These are phyloP conservation scores for Thymallus thymallus DNA, from an alignment of 2,113 vertebrate genomes.

Conservation along the genomic window DNA sequence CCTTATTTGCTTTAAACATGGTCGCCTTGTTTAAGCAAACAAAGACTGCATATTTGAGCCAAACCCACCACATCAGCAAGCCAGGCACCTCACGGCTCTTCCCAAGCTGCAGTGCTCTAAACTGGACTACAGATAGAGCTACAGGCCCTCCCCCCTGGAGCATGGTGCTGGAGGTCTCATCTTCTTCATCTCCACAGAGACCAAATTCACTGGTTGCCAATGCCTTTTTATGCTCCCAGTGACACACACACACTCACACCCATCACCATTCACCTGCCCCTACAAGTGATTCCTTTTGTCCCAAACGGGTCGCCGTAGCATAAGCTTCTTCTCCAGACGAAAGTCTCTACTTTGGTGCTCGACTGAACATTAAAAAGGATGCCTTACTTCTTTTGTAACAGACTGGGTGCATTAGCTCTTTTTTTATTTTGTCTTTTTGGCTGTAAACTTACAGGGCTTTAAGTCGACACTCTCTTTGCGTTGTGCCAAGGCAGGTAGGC, in stretches of 20 bases:
- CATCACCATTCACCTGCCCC: background rate
- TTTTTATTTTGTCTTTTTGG: slow-evolving; percentile 58
- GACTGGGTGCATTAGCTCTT: slow-evolving; percentile 65
- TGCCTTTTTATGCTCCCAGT: background rate
- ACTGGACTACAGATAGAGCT: slow-evolving; percentile 48
- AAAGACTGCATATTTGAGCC: too few species aligned
- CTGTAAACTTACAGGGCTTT: slow-evolving; percentile 62
- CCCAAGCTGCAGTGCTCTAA: slow-evolving; percentile 20
- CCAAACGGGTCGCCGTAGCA: slow-evolving; percentile 61
- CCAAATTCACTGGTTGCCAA: too few species aligned
- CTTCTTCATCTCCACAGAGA: background rate
- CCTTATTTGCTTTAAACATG: background rate
- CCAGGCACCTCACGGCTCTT: background rate
- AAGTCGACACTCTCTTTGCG: too few species aligned
- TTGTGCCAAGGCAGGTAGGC: background rate
- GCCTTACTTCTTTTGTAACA: slow-evolving; percentile 88
- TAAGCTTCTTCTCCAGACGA: slow-evolving; percentile 64
- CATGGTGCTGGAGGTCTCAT: background rate
- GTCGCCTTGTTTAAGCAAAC: too few species aligned
- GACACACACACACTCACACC: background rate
- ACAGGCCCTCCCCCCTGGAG: slow-evolving; percentile 6
- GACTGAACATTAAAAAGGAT: slow-evolving; percentile 75
- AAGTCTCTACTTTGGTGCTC: slow-evolving; percentile 79
- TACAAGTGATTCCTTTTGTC: slow-evolving; percentile 31
- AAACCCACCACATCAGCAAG: background rate